phyloP scores from a whole-genome alignment of 2,888 invertebrate genomes.

The Scaptomyza flava region DNA sequence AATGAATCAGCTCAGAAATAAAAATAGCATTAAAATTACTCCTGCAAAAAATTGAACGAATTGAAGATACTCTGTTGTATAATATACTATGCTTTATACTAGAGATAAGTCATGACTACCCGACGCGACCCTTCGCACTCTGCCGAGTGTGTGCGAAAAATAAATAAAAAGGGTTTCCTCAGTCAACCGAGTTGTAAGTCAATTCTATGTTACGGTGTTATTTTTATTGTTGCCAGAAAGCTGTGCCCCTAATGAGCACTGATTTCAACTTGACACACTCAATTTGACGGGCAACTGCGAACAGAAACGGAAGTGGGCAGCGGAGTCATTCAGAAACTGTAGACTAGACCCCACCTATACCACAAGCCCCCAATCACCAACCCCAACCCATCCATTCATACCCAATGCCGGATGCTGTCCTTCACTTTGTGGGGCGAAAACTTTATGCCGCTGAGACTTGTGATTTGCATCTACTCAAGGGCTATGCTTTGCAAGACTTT shows the following conservation, averaged over 20 bases:
- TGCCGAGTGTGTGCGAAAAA: neutral
- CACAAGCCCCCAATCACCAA: neutral
- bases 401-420: conserved; percentile 30
- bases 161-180: neutral
- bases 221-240: neutral
- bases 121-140: neutral
- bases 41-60: too few relatives aligned
- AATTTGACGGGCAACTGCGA: conserved; percentile 25
- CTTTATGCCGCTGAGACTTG: conserved; percentile 18
- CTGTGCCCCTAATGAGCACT: conserved; percentile 48
- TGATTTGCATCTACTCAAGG: conserved; percentile 23
- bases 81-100: too few relatives aligned
- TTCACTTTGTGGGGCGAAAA: conserved; percentile 8
- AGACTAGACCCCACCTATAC: neutral
- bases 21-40: conserved; percentile 10
- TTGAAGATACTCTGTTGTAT: conserved; percentile 5
- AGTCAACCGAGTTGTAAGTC: neutral
- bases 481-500: conserved; percentile 17
- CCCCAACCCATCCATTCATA: neutral
- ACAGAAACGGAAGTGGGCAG: neutral
- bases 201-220: neutral
- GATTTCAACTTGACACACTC: conserved; percentile 38
- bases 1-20: conserved; percentile 63
- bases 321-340: neutral
- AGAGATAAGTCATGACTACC: neutral